Evolutionary conservation across 2,888 invertebrate genomes (phyloP), one percentile per base, ranked within the genome.

Genomic region (Synergus itoensis): DNA sequence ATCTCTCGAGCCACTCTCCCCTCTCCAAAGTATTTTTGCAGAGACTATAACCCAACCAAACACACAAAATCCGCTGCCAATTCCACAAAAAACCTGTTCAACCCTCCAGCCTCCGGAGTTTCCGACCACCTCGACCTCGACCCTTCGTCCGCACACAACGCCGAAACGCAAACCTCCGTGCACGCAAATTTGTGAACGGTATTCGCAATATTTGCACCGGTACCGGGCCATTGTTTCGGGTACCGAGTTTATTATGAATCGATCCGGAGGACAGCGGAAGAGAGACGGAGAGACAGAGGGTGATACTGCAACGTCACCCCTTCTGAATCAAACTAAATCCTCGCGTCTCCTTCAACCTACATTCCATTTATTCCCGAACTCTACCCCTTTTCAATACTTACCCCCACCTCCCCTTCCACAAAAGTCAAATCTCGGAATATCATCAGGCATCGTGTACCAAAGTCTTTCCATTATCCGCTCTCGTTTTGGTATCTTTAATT

Each of bases 211-310:
- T 88, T 89, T 89, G 88, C 86, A 80, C 80, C 86, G 85, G 87
- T 87, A 87, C 85, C 86, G 88, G 88, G 87, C 88, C 86, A 89
- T 90, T 90, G 89, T 90, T 90, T 89, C 88, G 88, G 87, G 86
- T 84, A 82, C 85, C 85, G 89, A 91, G 89, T 91, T 91, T 89
- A 89, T 91, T 90, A 90, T 89, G 89, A 90, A 90, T 91, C 90
- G 91, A 90, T 90, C 90, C 89, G 86, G 86, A 85, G 86, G 84
- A 86, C 81, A 85, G 84, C 82, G 81, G 81, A 82, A 86, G 85
- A 84, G 86, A 86, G 82, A 86, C 84, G 86, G 87, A 87, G 84
- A 85, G 85, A 82, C 84, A 87, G 86, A 83, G 80, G 84, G 85
- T 87, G 87, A 89, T 90, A 89, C 89, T 89, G 89, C 90, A 89